These are phyloP conservation scores for Athalia circularis DNA, from an alignment of 2,888 invertebrate genomes.

Conservation along the genomic window DNA sequence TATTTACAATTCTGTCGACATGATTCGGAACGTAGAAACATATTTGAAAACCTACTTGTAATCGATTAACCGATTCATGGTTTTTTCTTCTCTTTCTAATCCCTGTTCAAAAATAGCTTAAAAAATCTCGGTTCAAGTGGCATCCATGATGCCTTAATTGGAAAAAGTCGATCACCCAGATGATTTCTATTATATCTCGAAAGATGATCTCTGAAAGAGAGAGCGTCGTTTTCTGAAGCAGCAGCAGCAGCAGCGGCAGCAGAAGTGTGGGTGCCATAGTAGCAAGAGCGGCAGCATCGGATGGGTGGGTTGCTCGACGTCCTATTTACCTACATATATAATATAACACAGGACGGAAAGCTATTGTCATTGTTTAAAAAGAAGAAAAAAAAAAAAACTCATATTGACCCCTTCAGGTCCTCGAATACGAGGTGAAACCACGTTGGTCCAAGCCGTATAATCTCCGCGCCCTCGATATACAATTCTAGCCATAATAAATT, in stretches of 20 bases:
- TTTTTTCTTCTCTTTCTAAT: background rate
- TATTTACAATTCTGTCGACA: no score
- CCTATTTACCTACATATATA: slow-evolving; percentile 40
- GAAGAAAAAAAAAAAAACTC: background rate
- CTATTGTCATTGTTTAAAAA: slow-evolving; percentile 33
- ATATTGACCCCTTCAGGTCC: slow-evolving; percentile 14
- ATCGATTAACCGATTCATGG: background rate
- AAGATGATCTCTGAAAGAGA: slow-evolving; percentile 24
- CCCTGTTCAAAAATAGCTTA: background rate
- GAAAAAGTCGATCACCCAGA: background rate
- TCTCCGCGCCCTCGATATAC: no score
- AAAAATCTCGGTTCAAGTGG: no score
- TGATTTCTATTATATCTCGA: slow-evolving; percentile 24
- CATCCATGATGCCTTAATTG: no score
- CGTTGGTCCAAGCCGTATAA: background rate
- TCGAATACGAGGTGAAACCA: slow-evolving; percentile 28
- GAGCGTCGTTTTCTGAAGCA: background rate
- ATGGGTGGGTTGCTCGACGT: slow-evolving; percentile 2
- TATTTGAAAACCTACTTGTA: no score
- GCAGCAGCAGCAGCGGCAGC: background rate
- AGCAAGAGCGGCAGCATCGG: no score
- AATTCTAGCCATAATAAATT: no score
- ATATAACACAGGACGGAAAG: background rate
- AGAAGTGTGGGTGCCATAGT: slow-evolving; percentile 21
- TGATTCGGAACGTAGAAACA: no score